Conservation (phyloP, 1,140 invertebrate species). For the Ganaspis sp. region DNA sequence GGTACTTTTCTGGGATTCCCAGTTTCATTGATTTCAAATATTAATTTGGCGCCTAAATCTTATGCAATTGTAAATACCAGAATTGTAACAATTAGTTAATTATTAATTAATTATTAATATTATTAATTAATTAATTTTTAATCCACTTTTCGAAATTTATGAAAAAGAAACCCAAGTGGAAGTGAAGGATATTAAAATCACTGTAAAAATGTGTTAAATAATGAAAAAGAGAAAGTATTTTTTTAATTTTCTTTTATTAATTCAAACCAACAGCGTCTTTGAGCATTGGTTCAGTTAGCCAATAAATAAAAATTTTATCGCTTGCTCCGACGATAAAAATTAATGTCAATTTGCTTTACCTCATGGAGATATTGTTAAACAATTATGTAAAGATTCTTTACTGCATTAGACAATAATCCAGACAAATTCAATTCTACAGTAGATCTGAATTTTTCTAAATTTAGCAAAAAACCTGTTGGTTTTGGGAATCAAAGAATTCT, state of each 20-base stretch:
- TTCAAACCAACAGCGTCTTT: conserved; percentile 59
- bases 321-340: background rate
- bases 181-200: too few relatives aligned
- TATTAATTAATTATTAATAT: too few relatives aligned
- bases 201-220: too few relatives aligned
- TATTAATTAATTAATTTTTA: too few relatives aligned
- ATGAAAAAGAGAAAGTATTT: conserved; percentile 32
- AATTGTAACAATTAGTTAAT: too few relatives aligned
- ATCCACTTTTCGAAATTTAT: background rate
- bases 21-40: too few relatives aligned
- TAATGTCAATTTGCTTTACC: background rate
- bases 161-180: too few relatives aligned
- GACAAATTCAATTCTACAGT: too few relatives aligned
- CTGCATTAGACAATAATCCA: background rate
- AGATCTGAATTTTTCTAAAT: background rate
- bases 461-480: conserved; percentile 32
- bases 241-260: conserved; percentile 54
- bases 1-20: too few relatives aligned
- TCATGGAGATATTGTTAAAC: background rate
- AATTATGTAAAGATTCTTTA: background rate
- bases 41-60: too few relatives aligned
- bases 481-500: conserved; percentile 26
- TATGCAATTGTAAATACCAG: too few relatives aligned
- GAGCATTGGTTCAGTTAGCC: conserved; percentile 59
- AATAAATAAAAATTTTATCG: conserved; percentile 47